Base-by-base conservation (phyloP, 2,888 invertebrate species). In the Spodoptera littoralis region DNA sequence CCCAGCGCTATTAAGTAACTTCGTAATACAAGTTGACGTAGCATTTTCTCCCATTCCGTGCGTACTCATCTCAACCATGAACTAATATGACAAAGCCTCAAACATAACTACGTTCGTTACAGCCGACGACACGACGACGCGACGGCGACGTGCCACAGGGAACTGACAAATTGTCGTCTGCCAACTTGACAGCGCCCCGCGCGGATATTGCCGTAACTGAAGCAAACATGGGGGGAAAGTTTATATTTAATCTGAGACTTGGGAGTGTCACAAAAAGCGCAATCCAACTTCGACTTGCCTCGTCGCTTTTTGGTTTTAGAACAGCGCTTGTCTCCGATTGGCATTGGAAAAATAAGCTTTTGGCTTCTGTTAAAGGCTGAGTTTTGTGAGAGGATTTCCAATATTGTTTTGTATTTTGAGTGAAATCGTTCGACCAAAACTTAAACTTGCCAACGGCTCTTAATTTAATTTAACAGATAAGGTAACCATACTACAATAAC, bases 221-320 rank as follows among this genome's bases (percentile, higher is more conserved):
- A 64, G 77, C 81, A 81, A 81, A 79, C 77, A 80, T 76, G 72
- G 69, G 73, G 76, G 64, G 70, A 83, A 90, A 90, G 85, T 89
- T 90, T 88, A 85, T 87, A 87, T 90, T 89, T 89, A 89, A 89
- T 89, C 90, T 87, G 75, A 68, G 77, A 79, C 79, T 76, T 81
- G 73, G 66, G 73, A 79, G 67, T 67, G 64, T 75, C 71, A 78
- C 79, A 84, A 84, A 87, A 88, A 87, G 84, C 77, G 79, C 85
- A 82, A 83, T 83, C 78, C 81, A 79, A 77, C 77, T 76, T 80
- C 76, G 79, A 66, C 66, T 80, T 77, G 72, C 78, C 76, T 76
- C 77, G 78, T 69, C 76, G 65, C 73, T 78, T 81, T 36, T 81
- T 81, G 78, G 82, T 79, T 84, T 83, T 83, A 77, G 73, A 69